Conservation (phyloP, 2,888 invertebrate species). For the Drosophila prolongata region DNA sequence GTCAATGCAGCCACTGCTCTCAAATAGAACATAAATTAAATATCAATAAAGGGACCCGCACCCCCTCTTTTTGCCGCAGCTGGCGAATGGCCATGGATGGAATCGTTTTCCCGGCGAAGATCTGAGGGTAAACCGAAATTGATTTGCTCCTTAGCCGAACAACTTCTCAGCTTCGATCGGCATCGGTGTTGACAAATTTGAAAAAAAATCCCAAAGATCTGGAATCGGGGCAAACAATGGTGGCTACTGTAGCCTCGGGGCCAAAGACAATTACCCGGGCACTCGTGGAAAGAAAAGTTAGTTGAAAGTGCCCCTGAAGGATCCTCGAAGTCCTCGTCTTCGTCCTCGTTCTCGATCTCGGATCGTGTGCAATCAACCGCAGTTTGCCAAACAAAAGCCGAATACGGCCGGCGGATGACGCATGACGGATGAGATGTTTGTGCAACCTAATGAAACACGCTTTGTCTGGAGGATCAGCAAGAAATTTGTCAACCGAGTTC, state of each 20-base stretch:
- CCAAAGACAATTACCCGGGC: conserved; percentile 55
- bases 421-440: conserved; percentile 67
- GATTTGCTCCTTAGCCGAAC: conserved; percentile 52
- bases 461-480: conserved; percentile 67
- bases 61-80: conserved; percentile 26
- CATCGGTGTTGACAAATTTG: conserved; percentile 63
- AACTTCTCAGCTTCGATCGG: conserved; percentile 42
- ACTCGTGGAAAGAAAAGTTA: conserved; percentile 71
- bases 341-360: conserved; percentile 40
- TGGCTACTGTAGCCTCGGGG: conserved; percentile 55
- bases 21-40: conserved; percentile 80
- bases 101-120: conserved; percentile 40
- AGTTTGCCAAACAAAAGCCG: conserved; percentile 66
- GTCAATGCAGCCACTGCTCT: conserved; percentile 51
- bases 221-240: conserved; percentile 10
- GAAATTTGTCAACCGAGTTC: conserved; percentile 80
- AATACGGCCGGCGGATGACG: conserved; percentile 31
- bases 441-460: conserved; percentile 75
- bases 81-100: conserved; percentile 4
- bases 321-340: conserved; percentile 35
- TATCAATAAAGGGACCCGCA: conserved; percentile 61
- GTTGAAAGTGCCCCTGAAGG: conserved; percentile 56
- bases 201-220: conserved; percentile 24
- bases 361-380: conserved; percentile 81
- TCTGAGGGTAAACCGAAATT: conserved; percentile 60